Evolutionary conservation across 1,140 invertebrate species (phyloP).

Genomic region (Mactra quadrangularis): DNA sequence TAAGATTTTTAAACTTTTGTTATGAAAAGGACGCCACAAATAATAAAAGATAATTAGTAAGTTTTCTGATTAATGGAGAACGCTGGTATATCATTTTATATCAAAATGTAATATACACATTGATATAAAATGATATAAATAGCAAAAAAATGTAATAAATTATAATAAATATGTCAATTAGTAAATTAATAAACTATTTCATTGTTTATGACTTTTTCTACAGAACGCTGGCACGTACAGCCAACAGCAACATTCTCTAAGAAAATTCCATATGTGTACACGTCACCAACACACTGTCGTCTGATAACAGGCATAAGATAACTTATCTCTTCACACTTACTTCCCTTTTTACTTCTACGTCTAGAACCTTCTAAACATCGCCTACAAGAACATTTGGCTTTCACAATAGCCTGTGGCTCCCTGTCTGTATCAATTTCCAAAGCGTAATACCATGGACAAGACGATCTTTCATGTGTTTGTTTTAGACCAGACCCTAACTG

Average conservation of each 20-base stretch:
- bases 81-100: too few species aligned
- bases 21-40: too few species aligned
- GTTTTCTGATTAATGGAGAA: too few species aligned
- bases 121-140: too few species aligned
- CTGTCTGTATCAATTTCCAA: conserved; percentile 9
- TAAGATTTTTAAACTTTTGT: too few species aligned
- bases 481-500: too few species aligned
- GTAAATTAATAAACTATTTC: too few species aligned
- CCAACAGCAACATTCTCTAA: conserved; percentile 6
- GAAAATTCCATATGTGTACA: not conserved
- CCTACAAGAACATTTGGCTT: conserved; percentile 30
- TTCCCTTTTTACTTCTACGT: not conserved
- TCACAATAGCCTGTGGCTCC: conserved; percentile 10
- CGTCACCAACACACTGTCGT: not conserved
- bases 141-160: too few species aligned
- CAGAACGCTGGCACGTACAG: conserved; percentile 9
- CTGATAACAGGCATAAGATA: conserved; percentile 8
- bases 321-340: not conserved
- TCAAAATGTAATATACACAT: too few species aligned
- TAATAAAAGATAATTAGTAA: too few species aligned
- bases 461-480: not conserved
- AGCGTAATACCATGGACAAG: conserved; percentile 41
- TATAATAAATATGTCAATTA: too few species aligned
- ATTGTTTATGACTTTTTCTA: not conserved
- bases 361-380: not conserved